phyloP scores from a whole-genome alignment of 2,797 vertebrate species.

The Numenius phaeopus region DNA sequence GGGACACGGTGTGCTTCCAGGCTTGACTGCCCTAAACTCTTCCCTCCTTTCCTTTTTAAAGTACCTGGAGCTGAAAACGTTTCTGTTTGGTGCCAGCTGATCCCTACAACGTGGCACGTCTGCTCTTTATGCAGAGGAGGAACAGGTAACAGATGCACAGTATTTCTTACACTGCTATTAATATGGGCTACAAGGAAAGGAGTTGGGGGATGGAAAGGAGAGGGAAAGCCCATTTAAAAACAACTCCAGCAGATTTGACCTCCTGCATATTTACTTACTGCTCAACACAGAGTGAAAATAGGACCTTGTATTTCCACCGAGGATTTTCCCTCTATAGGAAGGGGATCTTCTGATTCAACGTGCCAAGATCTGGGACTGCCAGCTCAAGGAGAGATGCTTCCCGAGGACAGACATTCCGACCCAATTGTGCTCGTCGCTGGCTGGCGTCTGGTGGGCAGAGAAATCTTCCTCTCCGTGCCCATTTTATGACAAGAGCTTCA shows the following conservation, averaged over 20 bases:
- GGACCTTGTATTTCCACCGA: not conserved
- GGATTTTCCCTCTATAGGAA: not conserved
- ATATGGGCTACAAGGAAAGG: not conserved
- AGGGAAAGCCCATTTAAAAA: not conserved
- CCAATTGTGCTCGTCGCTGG: rapidly evolving
- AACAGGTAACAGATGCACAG: not conserved
- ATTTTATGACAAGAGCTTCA: not conserved
- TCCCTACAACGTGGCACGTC: rapidly evolving
- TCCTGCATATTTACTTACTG: not conserved
- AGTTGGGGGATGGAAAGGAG: not conserved
- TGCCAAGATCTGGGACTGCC: not conserved
- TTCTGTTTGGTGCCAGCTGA: not conserved
- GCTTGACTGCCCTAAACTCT: not conserved
- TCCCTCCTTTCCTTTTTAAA: not conserved
- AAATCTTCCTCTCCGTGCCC: not conserved
- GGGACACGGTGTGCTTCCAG: not conserved
- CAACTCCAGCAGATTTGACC: not conserved
- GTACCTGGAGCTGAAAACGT: not conserved
- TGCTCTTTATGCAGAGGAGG: not conserved
- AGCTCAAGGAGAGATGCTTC: not conserved
- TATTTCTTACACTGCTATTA: not conserved
- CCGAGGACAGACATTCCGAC: not conserved
- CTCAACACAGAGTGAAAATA: not conserved
- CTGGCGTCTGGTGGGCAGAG: not conserved
- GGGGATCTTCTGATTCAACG: not conserved